A percentile compares a stretch with the other conserved stretches of the same genome.
Evolutionary conservation across 2,113 vertebrate genomes (phyloP).

Genomic region (Thymallus thymallus): DNA sequence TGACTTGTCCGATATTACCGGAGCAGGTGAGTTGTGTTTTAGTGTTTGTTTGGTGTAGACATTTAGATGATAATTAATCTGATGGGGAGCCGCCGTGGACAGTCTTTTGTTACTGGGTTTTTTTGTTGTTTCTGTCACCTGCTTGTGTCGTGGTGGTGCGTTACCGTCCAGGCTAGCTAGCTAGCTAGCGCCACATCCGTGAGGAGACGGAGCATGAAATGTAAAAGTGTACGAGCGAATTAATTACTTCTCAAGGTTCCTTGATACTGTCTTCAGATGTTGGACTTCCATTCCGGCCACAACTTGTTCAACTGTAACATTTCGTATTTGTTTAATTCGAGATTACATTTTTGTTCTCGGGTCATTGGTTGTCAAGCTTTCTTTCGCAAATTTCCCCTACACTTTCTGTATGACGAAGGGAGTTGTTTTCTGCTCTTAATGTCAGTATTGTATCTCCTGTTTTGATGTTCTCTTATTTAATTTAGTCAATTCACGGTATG

Average conservation of each 20-base stretch:
- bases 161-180: no score
- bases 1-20: conserved; percentile 88
- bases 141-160: conserved; percentile 17
- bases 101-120: background rate
- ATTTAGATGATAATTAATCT: background rate
- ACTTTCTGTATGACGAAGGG: conserved; percentile 6
- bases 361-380: background rate
- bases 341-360: background rate
- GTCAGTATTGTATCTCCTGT: no score
- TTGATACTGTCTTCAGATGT: background rate
- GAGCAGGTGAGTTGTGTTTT: conserved; percentile 76
- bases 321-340: background rate
- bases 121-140: conserved; percentile 60
- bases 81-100: background rate
- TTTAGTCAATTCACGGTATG: no score
- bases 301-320: background rate
- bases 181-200: no score
- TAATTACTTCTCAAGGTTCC: background rate
- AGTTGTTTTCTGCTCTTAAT: no score
- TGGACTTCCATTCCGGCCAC: background rate
- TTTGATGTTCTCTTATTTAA: no score
- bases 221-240: background rate
- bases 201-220: background rate
- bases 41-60: background rate
- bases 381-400: background rate